Percentiles rank a stretch among this genome's conserved stretches.
phyloP scores from a whole-genome alignment of 2,888 invertebrate species.

The Steinernema hermaphroditum region DNA sequence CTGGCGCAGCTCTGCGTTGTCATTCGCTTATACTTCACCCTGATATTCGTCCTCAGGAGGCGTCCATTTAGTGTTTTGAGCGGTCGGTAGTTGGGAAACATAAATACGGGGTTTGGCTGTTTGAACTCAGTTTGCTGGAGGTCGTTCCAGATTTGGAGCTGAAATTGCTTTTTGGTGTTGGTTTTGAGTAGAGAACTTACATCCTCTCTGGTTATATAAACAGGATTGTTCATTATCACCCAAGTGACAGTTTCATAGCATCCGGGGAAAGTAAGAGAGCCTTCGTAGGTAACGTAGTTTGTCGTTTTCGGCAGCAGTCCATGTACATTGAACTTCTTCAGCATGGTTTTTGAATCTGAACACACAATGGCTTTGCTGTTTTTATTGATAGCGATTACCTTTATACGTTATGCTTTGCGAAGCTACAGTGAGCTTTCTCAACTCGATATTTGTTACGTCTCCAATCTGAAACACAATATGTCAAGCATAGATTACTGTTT shows the following conservation, averaged over 20 bases:
- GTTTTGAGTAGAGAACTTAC: slow-evolving; percentile 71
- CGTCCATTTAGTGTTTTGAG: slow-evolving; percentile 89
- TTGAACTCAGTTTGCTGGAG: slow-evolving; percentile 61
- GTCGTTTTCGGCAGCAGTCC: slow-evolving; percentile 86
- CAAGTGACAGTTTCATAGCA: slow-evolving; percentile 99
- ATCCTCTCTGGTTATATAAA: slow-evolving; percentile 93
- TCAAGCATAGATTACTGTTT: no score
- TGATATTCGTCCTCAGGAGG: slow-evolving; percentile 92
- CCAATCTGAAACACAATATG: slow-evolving; percentile 77
- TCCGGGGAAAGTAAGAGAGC: slow-evolving; percentile 70
- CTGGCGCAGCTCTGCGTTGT: slow-evolving; percentile 51
- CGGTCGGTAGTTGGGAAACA: slow-evolving; percentile 92
- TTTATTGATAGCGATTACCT: slow-evolving; percentile 41
- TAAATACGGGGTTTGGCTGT: slow-evolving; percentile 62
- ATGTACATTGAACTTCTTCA: slow-evolving; percentile 82
- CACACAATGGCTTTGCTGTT: slow-evolving; percentile 39
- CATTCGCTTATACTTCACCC: slow-evolving; percentile 72
- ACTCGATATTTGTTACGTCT: slow-evolving; percentile 85
- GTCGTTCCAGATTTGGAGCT: slow-evolving; percentile 64
- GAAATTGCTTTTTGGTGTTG: slow-evolving; percentile 38
- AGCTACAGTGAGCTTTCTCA: slow-evolving; percentile 87
- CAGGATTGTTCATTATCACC: slow-evolving; percentile 95
- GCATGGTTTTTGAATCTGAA: slow-evolving; percentile 80
- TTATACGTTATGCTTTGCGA: slow-evolving; percentile 85
- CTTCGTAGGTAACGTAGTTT: slow-evolving; percentile 84